These are phyloP conservation scores for Campoplex capitator DNA, from an alignment of 2,888 invertebrate genomes.

Conservation along the genomic window DNA sequence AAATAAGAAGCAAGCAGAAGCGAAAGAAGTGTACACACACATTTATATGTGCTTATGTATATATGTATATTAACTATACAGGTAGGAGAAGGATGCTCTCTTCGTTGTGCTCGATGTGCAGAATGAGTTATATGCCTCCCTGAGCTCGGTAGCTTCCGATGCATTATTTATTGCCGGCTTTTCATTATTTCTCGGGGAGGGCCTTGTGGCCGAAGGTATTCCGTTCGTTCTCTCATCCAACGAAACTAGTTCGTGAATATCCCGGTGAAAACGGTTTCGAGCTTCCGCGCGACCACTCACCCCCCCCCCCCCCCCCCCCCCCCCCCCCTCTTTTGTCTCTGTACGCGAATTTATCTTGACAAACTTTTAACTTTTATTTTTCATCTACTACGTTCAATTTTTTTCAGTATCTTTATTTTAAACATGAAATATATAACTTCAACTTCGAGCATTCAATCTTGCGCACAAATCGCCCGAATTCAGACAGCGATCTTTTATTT, in stretches of 20 bases:
- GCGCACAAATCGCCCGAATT: no score
- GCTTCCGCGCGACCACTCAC: slow-evolving; percentile 54
- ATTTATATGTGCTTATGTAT: slow-evolving; percentile 7
- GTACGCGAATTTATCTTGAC: neutral
- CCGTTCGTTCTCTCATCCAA: slow-evolving; percentile 37
- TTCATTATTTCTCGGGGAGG: slow-evolving; percentile 82
- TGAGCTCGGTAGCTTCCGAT: slow-evolving; percentile 82
- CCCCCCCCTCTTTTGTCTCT: slow-evolving; percentile 31
- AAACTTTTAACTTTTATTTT: neutral
- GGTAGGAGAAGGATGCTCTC: slow-evolving; percentile 41
- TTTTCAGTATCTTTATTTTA: neutral
- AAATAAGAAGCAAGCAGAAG: slow-evolving; percentile 64
- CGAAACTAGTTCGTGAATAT: slow-evolving; percentile 57
- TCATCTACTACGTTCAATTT: neutral
- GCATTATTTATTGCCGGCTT: slow-evolving; percentile 84
- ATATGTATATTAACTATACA: neutral
- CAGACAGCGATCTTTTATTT: no score
- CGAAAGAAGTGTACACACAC: slow-evolving; percentile 38
- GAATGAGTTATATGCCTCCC: slow-evolving; percentile 83
- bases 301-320: slow-evolving; percentile 33
- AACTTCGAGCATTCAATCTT: no score
- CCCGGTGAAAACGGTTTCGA: slow-evolving; percentile 52
- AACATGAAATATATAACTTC: no score
- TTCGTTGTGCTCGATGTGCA: slow-evolving; percentile 69
- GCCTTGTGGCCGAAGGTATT: slow-evolving; percentile 41